Percentiles rank a stretch among this genome's conserved stretches.
Evolutionary conservation across 2,888 invertebrate genomes (phyloP).

Genomic region (Himalopsyche anomala): DNA sequence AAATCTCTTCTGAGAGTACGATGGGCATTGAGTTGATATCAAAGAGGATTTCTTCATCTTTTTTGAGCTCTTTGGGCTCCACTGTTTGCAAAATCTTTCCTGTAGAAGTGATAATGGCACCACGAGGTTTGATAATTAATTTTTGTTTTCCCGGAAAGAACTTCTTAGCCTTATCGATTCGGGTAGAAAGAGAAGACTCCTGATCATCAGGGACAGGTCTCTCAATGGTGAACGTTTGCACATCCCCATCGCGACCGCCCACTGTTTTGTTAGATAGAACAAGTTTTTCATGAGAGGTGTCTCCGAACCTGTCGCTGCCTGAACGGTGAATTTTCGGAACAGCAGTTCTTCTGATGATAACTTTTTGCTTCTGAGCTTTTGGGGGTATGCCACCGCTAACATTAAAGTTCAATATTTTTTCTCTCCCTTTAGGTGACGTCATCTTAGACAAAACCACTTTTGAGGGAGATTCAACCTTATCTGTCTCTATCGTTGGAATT

Average conservation of each 20-base stretch:
- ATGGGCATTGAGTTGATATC: constrained; percentile 88
- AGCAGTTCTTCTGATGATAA: constrained; percentile 73
- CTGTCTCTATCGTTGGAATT: constrained; percentile 68
- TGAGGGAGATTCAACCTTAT: constrained; percentile 66
- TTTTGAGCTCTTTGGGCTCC: constrained; percentile 53
- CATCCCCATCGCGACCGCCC: constrained; percentile 71
- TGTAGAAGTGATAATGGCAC: constrained; percentile 71
- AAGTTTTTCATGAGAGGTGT: constrained; percentile 73
- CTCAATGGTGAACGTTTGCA: constrained; percentile 75
- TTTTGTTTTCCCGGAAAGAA: constrained; percentile 68
- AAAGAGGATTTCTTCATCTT: constrained; percentile 75
- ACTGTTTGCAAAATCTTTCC: constrained; percentile 69
- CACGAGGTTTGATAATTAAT: constrained; percentile 45
- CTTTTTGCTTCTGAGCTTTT: constrained; percentile 72
- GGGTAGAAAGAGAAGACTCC: constrained; percentile 66
- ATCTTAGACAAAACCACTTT: constrained; percentile 69
- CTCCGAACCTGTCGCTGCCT: constrained; percentile 70
- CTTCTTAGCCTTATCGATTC: constrained; percentile 69
- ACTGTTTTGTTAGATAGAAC: constrained; percentile 70
- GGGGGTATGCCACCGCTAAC: constrained; percentile 65
- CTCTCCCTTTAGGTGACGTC: constrained; percentile 68
- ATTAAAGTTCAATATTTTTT: constrained; percentile 73
- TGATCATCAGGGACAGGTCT: constrained; percentile 71
- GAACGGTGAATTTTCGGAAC: constrained; percentile 69
- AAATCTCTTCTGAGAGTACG: constrained; percentile 82